Evolutionary conservation across 2,888 invertebrate genomes (phyloP), one percentile per base, ranked within the genome.

Genomic region (Gymnosoma rotundatum): DNA sequence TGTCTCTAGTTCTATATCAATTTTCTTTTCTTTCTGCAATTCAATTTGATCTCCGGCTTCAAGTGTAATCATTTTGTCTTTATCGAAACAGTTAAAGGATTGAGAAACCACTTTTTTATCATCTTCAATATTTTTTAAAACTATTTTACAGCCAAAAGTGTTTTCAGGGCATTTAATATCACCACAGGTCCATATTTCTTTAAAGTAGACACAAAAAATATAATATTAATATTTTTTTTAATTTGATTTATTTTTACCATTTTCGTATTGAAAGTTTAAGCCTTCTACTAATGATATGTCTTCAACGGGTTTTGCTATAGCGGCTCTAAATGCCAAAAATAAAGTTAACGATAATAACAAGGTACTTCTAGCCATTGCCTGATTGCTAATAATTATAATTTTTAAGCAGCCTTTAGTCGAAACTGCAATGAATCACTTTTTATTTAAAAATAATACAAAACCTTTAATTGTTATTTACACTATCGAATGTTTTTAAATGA

Each of bases 151-250:
- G 48, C 83, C 78, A 63, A 63, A 78, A 20, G 83, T 78, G 0
- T 72, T n/a, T 0, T 16, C 12, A 1, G 78, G 83, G 32, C 83
- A 83, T 45, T 78, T 12, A 14, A 78, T 6, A 64, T 63, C 50
- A 12, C 74, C 78, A 42, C 83, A 83, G 69, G 42, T 58, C 83
- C 83, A 83, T 42, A 25, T 50, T n/a, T 18, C 83, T 83, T 8
- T 1, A 25, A 25, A 25, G 4, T 25, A 25, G 25, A 25, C 25
- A 2, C 25, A 25, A 20, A 12, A 20, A 18, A 6, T 42, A 10
- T 9, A 67, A 36, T 10, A 38, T 2, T 0, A 48, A 12, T 25
- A 4, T 18, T 5, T 0, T n/a, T 25, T 21, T 12, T 25, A 20
- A 42, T 7, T n/a, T 50, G 1, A 8, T 10, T 20, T 7, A 42